These are phyloP conservation scores for Lordiphosa andalusiaca DNA, from an alignment of 2,888 invertebrate genomes.

Conservation along the genomic window DNA sequence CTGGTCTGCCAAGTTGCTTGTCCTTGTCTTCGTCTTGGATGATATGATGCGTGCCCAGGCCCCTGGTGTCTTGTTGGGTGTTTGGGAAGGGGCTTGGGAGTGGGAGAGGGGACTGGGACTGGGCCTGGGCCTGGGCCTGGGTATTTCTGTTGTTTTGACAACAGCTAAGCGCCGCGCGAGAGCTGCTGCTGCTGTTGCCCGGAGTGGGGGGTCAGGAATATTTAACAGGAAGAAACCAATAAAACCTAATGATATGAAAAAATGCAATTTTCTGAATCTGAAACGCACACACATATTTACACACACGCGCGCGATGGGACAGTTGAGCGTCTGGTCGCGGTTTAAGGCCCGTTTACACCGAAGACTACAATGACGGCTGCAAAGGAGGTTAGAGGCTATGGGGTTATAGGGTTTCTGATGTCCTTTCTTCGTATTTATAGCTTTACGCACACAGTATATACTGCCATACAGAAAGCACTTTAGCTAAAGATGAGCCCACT, in stretches of 20 bases:
- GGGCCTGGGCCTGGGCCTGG: conserved; percentile 7
- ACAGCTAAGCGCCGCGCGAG: too few species aligned
- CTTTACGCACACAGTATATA: too few species aligned
- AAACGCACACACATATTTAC: conserved; percentile 37
- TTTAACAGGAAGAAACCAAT: conserved; percentile 79
- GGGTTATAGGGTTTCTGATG: too few species aligned
- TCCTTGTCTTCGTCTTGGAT: conserved; percentile 49
- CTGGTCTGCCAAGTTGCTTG: conserved; percentile 58
- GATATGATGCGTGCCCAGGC: conserved; percentile 61
- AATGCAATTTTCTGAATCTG: conserved; percentile 76
- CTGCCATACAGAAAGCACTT: too few species aligned
- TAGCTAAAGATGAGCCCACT: too few species aligned
- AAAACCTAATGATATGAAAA: conserved; percentile 80
- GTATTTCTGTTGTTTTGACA: too few species aligned
- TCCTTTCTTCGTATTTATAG: too few species aligned
- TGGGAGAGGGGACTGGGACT: too few species aligned
- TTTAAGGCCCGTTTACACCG: conserved; percentile 47
- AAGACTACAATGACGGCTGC: neutral
- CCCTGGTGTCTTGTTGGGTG: conserved; percentile 35
- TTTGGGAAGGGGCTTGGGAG: too few species aligned
- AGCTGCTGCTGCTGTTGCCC: neutral
- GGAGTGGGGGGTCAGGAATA: conserved; percentile 41
- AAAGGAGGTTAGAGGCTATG: too few species aligned
- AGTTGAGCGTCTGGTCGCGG: conserved; percentile 19
- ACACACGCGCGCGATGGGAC: conserved; percentile 22